Base-by-base conservation (phyloP, 2,113 vertebrate species). In the Haemorhous mexicanus region DNA sequence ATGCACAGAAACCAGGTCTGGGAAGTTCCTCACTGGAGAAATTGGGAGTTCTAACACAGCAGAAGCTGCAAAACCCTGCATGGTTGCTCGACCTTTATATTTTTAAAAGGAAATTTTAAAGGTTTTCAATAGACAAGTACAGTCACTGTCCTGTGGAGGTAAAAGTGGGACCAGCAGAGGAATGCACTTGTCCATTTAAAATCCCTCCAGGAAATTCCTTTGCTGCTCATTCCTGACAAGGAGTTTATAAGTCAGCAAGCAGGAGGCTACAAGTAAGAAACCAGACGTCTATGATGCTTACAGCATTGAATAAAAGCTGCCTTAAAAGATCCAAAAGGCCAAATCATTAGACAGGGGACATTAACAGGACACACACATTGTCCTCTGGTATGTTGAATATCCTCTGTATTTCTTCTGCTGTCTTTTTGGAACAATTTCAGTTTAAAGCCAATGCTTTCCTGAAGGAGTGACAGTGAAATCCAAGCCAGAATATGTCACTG, bases 261-360 rank as follows among this genome's bases (percentile, higher is more conserved):
- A 87, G 75, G 33, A 68, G 33, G 16, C 69, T 27, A 16, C 74
- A 44, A 24, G n/a, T 22, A n/a, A 68, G 70, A 79, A 83, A 50
- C 13, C 28, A 21, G 16, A 47, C n/a, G 17, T 14, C 49, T 64
- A 0, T 1, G 1, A 11, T 19, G 32, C 19, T 20, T 11, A 32
- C n/a, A 58, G 28, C 12, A 15, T 16, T 33, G 44, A 74, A 28
- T 4, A 41, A 27, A 81, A 90, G 32, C 18, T 78, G 37, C 28
- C 30, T 43, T n/a, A 32, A 53, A 82, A 53, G 26, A 67, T 41
- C 16, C 13, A 44, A 63, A 49, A 33, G 9, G 18, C 13, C 15
- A 68, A 52, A 3, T 50, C 27, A 43, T 35, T 76, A 72, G 44
- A 43, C 11, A 22, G 3, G 21, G 16, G 30, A 26, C 16, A 6